These are phyloP conservation scores for Myopa tessellatipennis DNA, from an alignment of 2,888 invertebrate genomes.

Conservation along the genomic window DNA sequence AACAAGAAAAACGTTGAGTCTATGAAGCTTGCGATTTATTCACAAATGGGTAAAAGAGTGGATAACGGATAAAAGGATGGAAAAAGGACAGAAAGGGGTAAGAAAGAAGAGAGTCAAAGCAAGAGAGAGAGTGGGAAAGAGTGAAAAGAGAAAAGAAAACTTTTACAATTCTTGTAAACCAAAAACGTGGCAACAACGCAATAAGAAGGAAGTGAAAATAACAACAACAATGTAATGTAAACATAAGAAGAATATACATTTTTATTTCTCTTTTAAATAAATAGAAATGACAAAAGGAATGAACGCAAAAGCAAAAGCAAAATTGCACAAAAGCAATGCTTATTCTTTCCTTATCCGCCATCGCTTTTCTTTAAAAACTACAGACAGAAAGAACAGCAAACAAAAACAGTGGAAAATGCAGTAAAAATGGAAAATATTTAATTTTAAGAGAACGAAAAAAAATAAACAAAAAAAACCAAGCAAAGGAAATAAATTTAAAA, in stretches of 20 bases:
- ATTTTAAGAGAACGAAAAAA: too few relatives aligned
- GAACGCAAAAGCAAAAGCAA: background rate
- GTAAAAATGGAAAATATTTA: too few relatives aligned
- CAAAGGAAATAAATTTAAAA: too few relatives aligned
- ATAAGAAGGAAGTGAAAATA: slow-evolving; percentile 35
- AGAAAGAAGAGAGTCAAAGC: too few relatives aligned
- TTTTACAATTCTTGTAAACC: slow-evolving; percentile 28
- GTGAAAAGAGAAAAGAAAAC: background rate
- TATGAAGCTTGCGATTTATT: slow-evolving; percentile 7
- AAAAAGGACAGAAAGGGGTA: too few relatives aligned
- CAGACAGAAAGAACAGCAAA: too few relatives aligned
- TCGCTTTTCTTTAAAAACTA: background rate
- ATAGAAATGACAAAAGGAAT: background rate
- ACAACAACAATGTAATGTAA: background rate
- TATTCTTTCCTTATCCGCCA: background rate
- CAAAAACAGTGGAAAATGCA: too few relatives aligned
- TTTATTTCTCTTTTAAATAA: background rate
- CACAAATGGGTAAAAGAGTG: background rate
- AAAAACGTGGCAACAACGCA: slow-evolving; percentile 30
- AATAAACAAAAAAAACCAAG: too few relatives aligned
- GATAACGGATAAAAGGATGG: background rate
- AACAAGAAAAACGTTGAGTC: background rate
- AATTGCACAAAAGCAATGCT: background rate
- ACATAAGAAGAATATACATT: background rate
- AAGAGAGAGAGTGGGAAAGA: background rate